Conservation (phyloP, 2,113 vertebrate species). For the Dasyprocta punctata region DNA sequence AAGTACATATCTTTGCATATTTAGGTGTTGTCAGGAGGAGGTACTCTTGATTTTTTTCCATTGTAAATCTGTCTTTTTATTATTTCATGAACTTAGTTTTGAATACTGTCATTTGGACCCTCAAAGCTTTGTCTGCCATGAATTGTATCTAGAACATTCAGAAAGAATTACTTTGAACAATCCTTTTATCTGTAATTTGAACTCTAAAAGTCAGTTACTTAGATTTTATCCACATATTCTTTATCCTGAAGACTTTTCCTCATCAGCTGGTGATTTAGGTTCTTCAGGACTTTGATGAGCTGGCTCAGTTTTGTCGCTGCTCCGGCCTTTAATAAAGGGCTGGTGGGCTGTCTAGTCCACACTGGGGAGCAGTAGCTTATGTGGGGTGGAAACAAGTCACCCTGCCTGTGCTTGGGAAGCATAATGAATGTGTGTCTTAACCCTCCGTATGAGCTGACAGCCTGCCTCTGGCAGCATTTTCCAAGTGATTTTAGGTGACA, state of each 20-base stretch:
- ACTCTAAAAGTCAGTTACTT: neutral
- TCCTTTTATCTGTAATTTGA: neutral
- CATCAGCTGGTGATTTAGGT: neutral
- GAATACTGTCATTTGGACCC: neutral
- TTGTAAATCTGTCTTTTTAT: neutral
- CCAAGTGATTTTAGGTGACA: neutral
- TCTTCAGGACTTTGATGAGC: neutral
- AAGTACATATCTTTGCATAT: neutral
- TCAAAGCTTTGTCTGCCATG: neutral
- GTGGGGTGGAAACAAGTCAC: neutral
- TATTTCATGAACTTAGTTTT: neutral
- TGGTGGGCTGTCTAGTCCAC: neutral
- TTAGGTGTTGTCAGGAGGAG: neutral
- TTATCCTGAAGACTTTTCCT: neutral
- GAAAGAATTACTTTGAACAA: neutral
- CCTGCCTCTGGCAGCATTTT: neutral
- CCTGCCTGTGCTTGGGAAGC: neutral
- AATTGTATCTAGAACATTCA: neutral
- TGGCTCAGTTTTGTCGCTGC: rapidly evolving
- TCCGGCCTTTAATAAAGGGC: neutral
- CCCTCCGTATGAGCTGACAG: neutral
- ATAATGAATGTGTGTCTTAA: neutral
- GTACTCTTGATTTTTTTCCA: neutral
- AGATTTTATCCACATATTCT: neutral
- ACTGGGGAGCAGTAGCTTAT: neutral